Base-by-base conservation (phyloP, 2,888 invertebrate species). In the Mythimna loreyi region DNA sequence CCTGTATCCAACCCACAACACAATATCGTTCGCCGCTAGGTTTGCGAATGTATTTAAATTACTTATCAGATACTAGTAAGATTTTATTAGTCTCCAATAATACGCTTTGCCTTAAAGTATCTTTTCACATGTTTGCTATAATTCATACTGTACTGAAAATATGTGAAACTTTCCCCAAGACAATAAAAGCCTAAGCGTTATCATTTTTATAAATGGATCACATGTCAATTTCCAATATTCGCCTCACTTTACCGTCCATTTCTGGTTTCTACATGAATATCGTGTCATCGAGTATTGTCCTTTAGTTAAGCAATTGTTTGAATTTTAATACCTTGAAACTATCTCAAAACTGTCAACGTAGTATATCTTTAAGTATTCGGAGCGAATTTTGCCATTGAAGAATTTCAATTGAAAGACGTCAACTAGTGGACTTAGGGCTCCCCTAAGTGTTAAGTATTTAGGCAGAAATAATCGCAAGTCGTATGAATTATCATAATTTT, bases 301-400 rank as follows among this genome's bases (percentile, higher is more conserved):
- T 16, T 9, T 69, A 45, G 7, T 9, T 69, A 45, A 4, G 43
- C 43, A 61, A 40, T 28, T 8, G 60, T 63, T 30, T 23, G 2
- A n/a, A 7, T 47, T n/a, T 16, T 36, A 64, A 65, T 49, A 25
- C 8, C 63, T 47, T 47, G 64, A 45, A 49, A 49, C 28, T 49
- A 49, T 65, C 47, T 47, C 16, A 21, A 65, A 47, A 36, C 16
- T 16, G 33, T 25, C 47, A 63, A 33, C n/a, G 7, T 45, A 45
- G 50, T 13, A n/a, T 65, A 52, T 52, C n/a, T 60, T 30, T 25
- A 52, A 43, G n/a, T 43, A 52, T 52, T 52, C 30, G 8, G 16
- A 53, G 33, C 43, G n/a, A 28, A 25, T 53, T 60, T 36, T 28
- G 36, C 23, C 28, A 72, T 60, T 61, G 19, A 72, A 33, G 52